phyloP scores from a whole-genome alignment of 2,888 invertebrate genomes.

The Pheosia tremula region DNA sequence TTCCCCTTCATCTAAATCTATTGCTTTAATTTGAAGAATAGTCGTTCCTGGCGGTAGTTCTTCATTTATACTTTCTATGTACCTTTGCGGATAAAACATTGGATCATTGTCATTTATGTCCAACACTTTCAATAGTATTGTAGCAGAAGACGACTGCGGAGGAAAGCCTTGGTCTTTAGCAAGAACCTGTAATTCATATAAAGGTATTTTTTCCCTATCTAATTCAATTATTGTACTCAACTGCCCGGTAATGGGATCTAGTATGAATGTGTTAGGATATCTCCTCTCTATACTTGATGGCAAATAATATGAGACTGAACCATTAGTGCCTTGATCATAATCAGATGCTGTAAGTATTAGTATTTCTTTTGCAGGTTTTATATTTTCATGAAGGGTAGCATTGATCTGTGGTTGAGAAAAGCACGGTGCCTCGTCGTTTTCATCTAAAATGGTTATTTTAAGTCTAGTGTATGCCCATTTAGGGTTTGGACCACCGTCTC shows the following conservation, averaged over 20 bases:
- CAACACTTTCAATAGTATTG: slow-evolving; percentile 90
- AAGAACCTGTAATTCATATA: slow-evolving; percentile 93
- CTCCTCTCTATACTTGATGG: slow-evolving; percentile 90
- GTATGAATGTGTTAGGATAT: slow-evolving; percentile 92
- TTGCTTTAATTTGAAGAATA: slow-evolving; percentile 90
- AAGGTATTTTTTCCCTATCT: slow-evolving; percentile 91
- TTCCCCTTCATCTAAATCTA: slow-evolving; percentile 94
- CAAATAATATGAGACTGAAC: slow-evolving; percentile 93
- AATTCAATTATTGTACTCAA: slow-evolving; percentile 90
- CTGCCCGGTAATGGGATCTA: slow-evolving; percentile 94
- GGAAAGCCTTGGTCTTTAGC: slow-evolving; percentile 97
- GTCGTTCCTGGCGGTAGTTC: slow-evolving; percentile 86
- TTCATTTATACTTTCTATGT: slow-evolving; percentile 91
- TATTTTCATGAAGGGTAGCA: slow-evolving; percentile 91
- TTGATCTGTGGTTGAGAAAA: slow-evolving; percentile 91
- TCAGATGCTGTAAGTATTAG: slow-evolving; percentile 94
- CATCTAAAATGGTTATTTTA: slow-evolving; percentile 95
- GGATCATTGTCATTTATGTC: slow-evolving; percentile 98
- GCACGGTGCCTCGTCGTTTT: slow-evolving; percentile 96
- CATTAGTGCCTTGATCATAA: slow-evolving; percentile 97
- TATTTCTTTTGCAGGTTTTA: slow-evolving; percentile 91
- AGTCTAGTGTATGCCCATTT: slow-evolving; percentile 96
- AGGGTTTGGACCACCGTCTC: slow-evolving; percentile 97
- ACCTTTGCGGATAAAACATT: slow-evolving; percentile 94
- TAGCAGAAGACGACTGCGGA: slow-evolving; percentile 95